Evolutionary conservation across 2,888 invertebrate species (phyloP), one percentile per base, ranked within the genome.

Genomic region (Scaptomyza reducta): DNA sequence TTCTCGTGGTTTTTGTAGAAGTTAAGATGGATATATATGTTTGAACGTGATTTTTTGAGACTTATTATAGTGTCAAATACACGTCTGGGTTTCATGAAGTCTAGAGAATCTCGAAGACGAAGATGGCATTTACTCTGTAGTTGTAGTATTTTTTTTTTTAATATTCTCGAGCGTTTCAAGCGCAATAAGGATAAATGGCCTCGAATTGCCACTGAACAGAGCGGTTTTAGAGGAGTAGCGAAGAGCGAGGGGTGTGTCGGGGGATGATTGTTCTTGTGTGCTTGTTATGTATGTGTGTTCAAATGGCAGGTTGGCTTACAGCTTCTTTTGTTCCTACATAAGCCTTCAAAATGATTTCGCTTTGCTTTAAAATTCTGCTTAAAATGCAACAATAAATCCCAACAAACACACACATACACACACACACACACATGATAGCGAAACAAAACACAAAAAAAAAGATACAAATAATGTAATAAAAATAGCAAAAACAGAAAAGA

Each of bases 121-220:
- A 11, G 13, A 22, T 22, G 22, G 2, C 25, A 51, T 42, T 9
- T 16, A 33, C 10, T 22, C 7, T n/a, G 16, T 33, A 3, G 7
- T 33, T 22, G 18, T 6, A 1, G 18, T 6, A 1, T 14, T 14
- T 22, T 11, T 6, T 56, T 27, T 42, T 55, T 54, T 53, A 31
- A 73, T 56, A 61, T 64, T 55, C 33, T 40, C 41, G 35, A 42
- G 63, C 46, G 45, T 49, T 78, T 70, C 55, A 16, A 64, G 50
- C 41, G 56, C 74, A 69, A 74, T 74, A 67, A 58, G 81, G 59
- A 83, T 86, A 83, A 80, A 83, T 77, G 60, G 74, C 65, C 46
- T 25, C 33, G 29, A 16, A 18, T 55, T 31, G 25, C n/a, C 7
- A 13, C 13, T 9, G 22, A 41, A 31, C 29, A 14, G 27, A 9